phyloP scores from a whole-genome alignment of 2,113 vertebrate genomes.

The Larimichthys polyactis region DNA sequence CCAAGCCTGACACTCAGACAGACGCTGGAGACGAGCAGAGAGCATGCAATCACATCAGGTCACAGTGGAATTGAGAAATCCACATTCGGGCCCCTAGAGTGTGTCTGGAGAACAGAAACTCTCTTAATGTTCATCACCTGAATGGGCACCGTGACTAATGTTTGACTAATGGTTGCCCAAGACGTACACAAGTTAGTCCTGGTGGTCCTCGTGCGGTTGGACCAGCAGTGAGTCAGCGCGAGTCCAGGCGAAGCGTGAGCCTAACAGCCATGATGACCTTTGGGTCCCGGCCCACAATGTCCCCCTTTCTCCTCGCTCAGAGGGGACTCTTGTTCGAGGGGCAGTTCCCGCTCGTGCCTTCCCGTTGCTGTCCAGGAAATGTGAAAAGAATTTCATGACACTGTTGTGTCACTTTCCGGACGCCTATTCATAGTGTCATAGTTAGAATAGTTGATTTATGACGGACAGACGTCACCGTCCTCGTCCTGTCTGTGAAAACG shows the following conservation, averaged over 20 bases:
- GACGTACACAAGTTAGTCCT: conserved; percentile 51
- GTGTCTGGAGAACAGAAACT: conserved; percentile 46
- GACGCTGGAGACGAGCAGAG: background rate
- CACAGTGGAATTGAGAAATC: conserved; percentile 53
- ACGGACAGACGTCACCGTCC: background rate
- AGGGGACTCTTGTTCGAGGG: conserved; percentile 68
- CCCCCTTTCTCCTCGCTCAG: conserved; percentile 69
- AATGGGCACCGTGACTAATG: conserved; percentile 74
- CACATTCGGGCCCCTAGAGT: conserved; percentile 21
- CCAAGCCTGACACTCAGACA: background rate
- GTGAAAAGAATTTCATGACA: conserved; percentile 63
- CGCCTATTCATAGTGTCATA: conserved; percentile 28
- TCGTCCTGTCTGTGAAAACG: conserved; percentile 22
- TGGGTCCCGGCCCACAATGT: conserved; percentile 70
- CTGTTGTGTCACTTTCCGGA: conserved; percentile 65
- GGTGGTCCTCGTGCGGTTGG: conserved; percentile 23
- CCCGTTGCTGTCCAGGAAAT: conserved; percentile 71
- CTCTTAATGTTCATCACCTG: conserved; percentile 50
- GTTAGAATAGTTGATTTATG: conserved; percentile 55
- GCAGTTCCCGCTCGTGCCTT: conserved; percentile 65
- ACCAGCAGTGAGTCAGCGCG: conserved; percentile 71
- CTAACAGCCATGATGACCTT: conserved; percentile 70
- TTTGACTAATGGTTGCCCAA: conserved; percentile 75
- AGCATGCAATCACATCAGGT: conserved; percentile 38
- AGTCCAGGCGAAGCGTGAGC: conserved; percentile 39